Base-by-base conservation (phyloP, 2,888 invertebrate species). In the Ochlodes sylvanus region DNA sequence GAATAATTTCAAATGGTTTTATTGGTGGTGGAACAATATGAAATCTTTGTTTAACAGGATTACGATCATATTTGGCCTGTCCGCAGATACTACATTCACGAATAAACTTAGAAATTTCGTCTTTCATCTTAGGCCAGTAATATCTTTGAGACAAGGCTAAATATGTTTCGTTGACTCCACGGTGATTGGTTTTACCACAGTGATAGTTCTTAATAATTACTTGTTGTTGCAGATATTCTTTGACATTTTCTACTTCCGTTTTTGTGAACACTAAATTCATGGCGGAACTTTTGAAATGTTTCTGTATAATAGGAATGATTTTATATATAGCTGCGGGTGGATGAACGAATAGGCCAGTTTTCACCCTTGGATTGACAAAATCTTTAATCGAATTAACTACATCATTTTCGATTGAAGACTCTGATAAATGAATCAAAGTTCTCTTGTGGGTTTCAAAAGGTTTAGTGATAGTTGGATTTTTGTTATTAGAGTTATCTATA, bases 231-330 rank as follows among this genome's bases (percentile, higher is more conserved):
- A 68, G n/a, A 15, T 68, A 70, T 19, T 65, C 61, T 15, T 27
- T 70, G 14, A 69, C 62, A 62, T 62, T 52, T 52, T 62, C 62
- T 62, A 62, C 34, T 38, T 62, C 62, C 0, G 14, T n/a, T 58
- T 68, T 68, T 9, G 68, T 19, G 17, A 70, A 55, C 9, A 65
- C 54, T 55, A 70, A 21, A 15, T 70, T 68, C 68, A 70, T 70
- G 12, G 64, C 2, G 0, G 68, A 70, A 54, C 54, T 70, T 64
- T 61, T 63, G 42, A 70, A 70, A 1, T 47, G 42, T 2, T 58
- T 32, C 14, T 69, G 69, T 0, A 65, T 50, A 5, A 69, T 69
- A 5, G 64, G 61, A 9, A 60, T 52, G 0, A 69, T 65, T 38
- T 15, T 21, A 34, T 62, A 62, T 17, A 60, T 42, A 10, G 21